Evolutionary conservation across 2,888 invertebrate species (phyloP), one percentile per base, ranked within the genome.

Genomic region (Scrobipalpa costella): DNA sequence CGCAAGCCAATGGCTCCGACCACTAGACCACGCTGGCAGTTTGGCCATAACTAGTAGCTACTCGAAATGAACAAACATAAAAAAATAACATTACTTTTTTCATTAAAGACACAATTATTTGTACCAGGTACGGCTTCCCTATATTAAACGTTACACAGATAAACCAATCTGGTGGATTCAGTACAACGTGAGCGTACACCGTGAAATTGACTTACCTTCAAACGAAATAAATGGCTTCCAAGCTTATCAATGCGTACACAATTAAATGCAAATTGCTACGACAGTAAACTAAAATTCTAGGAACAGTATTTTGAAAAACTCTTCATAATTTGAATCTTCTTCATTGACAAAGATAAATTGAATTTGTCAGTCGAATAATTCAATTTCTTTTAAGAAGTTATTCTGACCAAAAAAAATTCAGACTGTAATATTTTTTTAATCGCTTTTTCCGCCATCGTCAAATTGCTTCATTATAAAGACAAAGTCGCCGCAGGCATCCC

Each of bases 181-280:
- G 34, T 13, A 47, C 60, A 34, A 47, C 49, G 34, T 13, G 27
- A 34, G 61, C 49, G 33, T n/a, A 34, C 66, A 75, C 79, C 84
- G 83, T 84, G 84, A 84, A 84, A 84, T 83, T 84, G 83, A 78
- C 79, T 84, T 78, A 74, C 79, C 83, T 74, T 79, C 80, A 79
- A 80, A 82, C 80, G 77, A 81, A 81, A 81, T 81, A 78, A 78
- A 82, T 77, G 73, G 70, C 69, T 66, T 75, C 67, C 68, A 65
- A 65, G 68, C 65, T 67, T 73, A 77, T 72, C 74, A 73, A 70
- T 69, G 76, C 70, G 71, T 64, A 68, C 67, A 72, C 71, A 74
- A 75, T 76, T 76, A 73, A 71, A 74, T 74, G 73, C 71, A 73
- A 77, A 80, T 80, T 75, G 76, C 73, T 76, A 74, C 71, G 69